These are phyloP conservation scores for Excalfactoria chinensis DNA, from an alignment of 2,113 vertebrate genomes.

Conservation along the genomic window DNA sequence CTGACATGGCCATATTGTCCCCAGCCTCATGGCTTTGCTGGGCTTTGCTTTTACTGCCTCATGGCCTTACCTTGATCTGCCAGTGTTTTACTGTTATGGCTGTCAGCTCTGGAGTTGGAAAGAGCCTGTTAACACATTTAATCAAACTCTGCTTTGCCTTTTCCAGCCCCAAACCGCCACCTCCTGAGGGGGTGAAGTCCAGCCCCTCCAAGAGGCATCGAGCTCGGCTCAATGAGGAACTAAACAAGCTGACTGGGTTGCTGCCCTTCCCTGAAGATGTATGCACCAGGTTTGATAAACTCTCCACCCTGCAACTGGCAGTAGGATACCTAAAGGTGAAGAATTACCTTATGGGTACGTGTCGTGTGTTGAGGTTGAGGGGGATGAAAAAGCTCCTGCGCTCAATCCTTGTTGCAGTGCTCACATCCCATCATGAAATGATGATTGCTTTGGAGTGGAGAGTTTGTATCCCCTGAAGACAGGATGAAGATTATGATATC, in stretches of 20 bases:
- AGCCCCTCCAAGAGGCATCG: constrained; percentile 87
- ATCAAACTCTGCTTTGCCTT: background rate
- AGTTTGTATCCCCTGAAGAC: background rate
- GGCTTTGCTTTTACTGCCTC: background rate
- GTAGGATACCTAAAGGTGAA: constrained; percentile 88
- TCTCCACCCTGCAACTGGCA: constrained; percentile 84
- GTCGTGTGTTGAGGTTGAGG: fast-evolving
- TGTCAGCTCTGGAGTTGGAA: background rate
- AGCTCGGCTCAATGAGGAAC: constrained; percentile 84
- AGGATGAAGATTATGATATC: background rate
- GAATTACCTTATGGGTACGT: constrained; percentile 84
- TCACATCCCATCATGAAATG: fast-evolving
- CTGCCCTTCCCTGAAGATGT: constrained; percentile 86
- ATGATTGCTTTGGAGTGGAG: background rate
- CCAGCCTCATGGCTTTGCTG: background rate
- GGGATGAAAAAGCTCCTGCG: background rate
- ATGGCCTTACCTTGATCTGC: background rate
- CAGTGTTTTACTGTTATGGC: background rate
- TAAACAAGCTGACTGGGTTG: constrained; percentile 82
- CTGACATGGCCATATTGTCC: background rate
- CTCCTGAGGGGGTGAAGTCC: constrained; percentile 77
- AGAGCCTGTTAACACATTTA: background rate
- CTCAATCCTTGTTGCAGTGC: background rate
- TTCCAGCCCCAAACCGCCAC: constrained; percentile 46
- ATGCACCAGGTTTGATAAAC: constrained; percentile 81